Evolutionary conservation across 2,113 vertebrate species (phyloP).

Genomic region (Callaeas wilsoni): DNA sequence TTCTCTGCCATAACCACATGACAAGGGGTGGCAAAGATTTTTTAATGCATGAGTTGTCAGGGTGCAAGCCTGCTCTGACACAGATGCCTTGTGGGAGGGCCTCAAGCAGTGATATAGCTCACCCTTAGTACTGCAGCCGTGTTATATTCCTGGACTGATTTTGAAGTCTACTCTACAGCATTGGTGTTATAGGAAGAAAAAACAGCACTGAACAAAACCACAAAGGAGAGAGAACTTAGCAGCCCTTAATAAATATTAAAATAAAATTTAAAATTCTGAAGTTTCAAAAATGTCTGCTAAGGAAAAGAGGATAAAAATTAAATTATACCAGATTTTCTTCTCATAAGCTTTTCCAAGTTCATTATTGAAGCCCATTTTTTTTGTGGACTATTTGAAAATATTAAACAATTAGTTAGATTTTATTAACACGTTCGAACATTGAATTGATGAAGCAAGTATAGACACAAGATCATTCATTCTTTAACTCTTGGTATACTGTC

Average conservation of each 20-base stretch:
- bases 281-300: background rate
- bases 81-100: background rate
- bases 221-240: background rate
- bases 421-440: background rate
- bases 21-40: background rate
- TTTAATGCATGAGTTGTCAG: background rate
- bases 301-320: background rate
- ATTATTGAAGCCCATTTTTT: background rate
- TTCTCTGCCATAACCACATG: fast-evolving
- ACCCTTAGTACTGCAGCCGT: background rate
- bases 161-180: background rate
- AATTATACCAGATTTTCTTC: background rate
- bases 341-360: background rate
- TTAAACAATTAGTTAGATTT: background rate
- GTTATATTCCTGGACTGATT: background rate
- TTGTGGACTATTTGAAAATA: background rate
- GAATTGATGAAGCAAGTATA: background rate
- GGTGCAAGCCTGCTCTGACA: background rate
- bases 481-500: background rate
- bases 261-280: background rate
- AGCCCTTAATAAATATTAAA: background rate
- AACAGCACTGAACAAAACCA: background rate
- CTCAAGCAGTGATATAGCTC: background rate
- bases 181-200: background rate
- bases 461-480: background rate